Evolutionary conservation across 1,140 invertebrate genomes (phyloP).

Genomic region (Meloidogyne chitwoodi): DNA sequence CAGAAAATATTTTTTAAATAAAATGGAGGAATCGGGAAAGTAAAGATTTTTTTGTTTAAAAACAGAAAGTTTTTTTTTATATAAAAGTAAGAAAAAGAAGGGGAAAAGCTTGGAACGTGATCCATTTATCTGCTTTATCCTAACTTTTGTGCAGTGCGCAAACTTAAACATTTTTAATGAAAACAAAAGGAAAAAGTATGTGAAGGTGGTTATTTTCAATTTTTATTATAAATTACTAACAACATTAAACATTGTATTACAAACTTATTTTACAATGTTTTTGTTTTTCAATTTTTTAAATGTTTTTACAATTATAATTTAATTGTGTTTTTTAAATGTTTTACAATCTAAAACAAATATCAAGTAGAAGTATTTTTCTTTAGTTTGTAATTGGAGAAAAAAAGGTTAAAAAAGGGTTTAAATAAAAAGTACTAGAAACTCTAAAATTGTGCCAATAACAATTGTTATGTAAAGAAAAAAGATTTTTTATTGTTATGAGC

Average conservation of each 20-base stretch:
- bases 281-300: too few species aligned
- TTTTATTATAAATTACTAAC: neutral
- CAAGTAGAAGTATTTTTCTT: too few species aligned
- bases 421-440: too few species aligned
- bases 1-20: neutral
- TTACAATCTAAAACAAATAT: too few species aligned
- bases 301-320: too few species aligned
- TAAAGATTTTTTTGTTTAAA: neutral
- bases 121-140: neutral
- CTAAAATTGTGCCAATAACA: neutral
- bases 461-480: neutral
- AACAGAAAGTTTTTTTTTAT: neutral
- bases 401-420: neutral
- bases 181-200: neutral
- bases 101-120: neutral
- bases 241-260: too few species aligned
- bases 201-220: neutral
- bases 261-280: too few species aligned
- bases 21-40: neutral
- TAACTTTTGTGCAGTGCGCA: neutral
- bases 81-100: neutral
- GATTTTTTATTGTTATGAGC: neutral
- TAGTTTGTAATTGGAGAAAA: too few species aligned
- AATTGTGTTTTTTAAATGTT: too few species aligned
- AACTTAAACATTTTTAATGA: neutral